Evolutionary conservation across 2,888 invertebrate species (phyloP).

Genomic region (Vanessa cardui): DNA sequence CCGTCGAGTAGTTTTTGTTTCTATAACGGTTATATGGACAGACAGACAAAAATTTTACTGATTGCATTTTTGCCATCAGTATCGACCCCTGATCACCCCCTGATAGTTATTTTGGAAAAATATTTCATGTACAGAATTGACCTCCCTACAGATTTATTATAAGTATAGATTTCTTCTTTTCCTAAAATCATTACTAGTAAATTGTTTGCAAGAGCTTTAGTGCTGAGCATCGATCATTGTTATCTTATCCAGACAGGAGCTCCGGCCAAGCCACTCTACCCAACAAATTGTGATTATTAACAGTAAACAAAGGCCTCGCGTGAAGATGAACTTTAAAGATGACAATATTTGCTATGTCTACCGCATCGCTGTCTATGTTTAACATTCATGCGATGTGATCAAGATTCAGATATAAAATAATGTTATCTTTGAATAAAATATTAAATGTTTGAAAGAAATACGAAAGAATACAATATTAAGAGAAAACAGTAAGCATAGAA

Average conservation of each 20-base stretch:
- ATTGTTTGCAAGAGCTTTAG: conserved; percentile 40
- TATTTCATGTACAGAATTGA: no score
- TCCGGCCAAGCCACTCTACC: conserved; percentile 19
- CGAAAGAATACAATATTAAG: no score
- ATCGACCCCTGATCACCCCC: no score
- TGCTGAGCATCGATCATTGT: conserved; percentile 55
- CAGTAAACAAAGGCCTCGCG: conserved; percentile 11
- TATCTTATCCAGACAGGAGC: conserved; percentile 49
- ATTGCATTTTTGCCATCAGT: no score
- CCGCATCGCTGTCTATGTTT: background rate
- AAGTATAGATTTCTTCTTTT: background rate
- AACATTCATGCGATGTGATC: background rate
- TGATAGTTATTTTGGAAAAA: no score
- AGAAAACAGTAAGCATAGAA: no score
- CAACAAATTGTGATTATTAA: conserved; percentile 23
- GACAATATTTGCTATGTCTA: background rate
- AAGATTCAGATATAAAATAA: background rate
- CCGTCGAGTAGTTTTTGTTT: no score
- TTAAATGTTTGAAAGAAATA: no score
- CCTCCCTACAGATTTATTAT: no score
- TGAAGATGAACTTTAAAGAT: background rate
- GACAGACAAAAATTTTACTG: no score
- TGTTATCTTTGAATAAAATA: background rate
- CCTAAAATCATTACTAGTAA: conserved; percentile 27
- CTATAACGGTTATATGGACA: no score